Base-by-base conservation (phyloP, 2,797 vertebrate genomes). In the Spea hammondii region DNA sequence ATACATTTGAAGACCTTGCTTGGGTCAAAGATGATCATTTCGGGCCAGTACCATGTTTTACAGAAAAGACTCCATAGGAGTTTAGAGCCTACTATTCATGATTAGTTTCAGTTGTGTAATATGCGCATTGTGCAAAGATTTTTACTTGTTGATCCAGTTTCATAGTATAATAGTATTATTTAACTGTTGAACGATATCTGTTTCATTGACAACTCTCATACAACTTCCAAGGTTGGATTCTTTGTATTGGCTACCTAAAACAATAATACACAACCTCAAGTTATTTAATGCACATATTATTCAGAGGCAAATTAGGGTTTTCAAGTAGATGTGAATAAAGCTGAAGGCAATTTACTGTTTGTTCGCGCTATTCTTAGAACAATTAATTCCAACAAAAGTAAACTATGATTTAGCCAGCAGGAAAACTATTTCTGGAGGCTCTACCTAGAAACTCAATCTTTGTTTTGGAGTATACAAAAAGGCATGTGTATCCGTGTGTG, bases 291-390 rank as follows among this genome's bases (percentile, higher is more conserved):
- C 11, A 54, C n/a, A 6, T 6, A 8, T 44, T 44, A 54, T 11
- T 54, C 51, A 55, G 51, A 46, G 0, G 2, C 12, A 17, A 9
- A 67, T 83, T 62, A 62, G 14, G 6, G 59, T 0, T 62, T 53
- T 70, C 10, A 3, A 14, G 53, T 65, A 67, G 65, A 68, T 62
- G 59, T 32, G 3, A 62, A 32, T 17, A 62, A 62, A 6, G 59
- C 59, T 83, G 12, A n/a, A 47, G 66, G 59, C 12, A 67, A 10
- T 47, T 48, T 67, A 67, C 47, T 67, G 76, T 82, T 10, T 72
- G 9, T 74, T 77, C 72, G n/a, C n/a, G 53, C 4, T 84, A 0
- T 57, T 74, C 53, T 45, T 66, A 78, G 64, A 54, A 44, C 48
- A 70, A 54, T 70, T 70, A 54, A 54, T 54, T 17, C 51, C 65